A percentile compares a stretch with the other conserved stretches of the same genome.
These are phyloP conservation scores for Deilephila elpenor DNA, from an alignment of 2,888 invertebrate species.

Conservation along the genomic window DNA sequence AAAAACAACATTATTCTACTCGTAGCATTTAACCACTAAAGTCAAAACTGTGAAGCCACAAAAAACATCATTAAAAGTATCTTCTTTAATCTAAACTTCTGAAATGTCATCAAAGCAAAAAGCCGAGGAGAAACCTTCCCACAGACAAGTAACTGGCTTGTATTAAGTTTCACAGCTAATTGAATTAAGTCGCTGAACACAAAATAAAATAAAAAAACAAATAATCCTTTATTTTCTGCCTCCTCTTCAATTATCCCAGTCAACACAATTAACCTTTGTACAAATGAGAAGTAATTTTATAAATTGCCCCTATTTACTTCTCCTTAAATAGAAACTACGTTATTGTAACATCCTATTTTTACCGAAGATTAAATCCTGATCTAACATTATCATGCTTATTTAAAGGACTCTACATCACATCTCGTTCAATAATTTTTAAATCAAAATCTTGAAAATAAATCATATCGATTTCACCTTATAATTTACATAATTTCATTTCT, in stretches of 20 bases:
- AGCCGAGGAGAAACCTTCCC: neutral
- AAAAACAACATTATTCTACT: slow-evolving; percentile 1
- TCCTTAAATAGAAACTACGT: neutral
- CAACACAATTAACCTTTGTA: slow-evolving; percentile 22
- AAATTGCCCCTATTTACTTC: neutral
- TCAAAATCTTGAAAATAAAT: too few relatives aligned
- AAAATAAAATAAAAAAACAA: neutral
- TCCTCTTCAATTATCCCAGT: slow-evolving; percentile 27
- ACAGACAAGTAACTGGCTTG: neutral
- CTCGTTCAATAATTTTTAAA: too few relatives aligned
- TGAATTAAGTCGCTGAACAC: neutral
- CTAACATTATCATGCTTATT: too few relatives aligned
- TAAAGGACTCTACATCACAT: too few relatives aligned
- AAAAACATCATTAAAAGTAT: slow-evolving; percentile 15
- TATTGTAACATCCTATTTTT: too few relatives aligned
- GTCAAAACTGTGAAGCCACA: neutral
- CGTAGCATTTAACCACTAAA: neutral
- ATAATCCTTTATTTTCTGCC: slow-evolving; percentile 16
- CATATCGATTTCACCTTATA: too few relatives aligned
- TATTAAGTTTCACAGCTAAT: slow-evolving; percentile 12
- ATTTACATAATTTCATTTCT: too few relatives aligned
- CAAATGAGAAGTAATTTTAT: neutral
- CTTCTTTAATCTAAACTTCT: slow-evolving; percentile 18
- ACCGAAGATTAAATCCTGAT: too few relatives aligned
- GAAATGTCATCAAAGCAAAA: slow-evolving; percentile 10